phyloP scores from a whole-genome alignment of 2,797 vertebrate species.

The Pipistrellus pipistrellus region DNA sequence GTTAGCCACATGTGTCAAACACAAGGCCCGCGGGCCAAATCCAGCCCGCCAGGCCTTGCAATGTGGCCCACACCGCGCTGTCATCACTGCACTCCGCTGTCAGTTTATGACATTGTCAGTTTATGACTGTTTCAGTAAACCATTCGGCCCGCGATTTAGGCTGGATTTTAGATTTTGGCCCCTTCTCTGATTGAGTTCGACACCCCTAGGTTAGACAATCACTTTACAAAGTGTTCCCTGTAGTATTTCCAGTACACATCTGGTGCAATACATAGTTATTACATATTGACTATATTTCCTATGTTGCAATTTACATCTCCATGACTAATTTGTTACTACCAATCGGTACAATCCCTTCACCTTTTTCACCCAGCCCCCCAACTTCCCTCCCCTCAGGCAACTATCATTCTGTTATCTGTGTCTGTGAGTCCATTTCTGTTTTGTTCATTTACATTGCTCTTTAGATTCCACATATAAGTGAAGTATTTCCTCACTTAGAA shows the following conservation, averaged over 20 bases:
- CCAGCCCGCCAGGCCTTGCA: no score
- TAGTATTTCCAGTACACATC: not conserved
- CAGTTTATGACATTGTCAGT: no score
- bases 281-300: not conserved
- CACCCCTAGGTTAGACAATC: no score
- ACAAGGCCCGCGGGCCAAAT: no score
- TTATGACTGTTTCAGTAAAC: no score
- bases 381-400: not conserved
- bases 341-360: not conserved
- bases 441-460: not conserved
- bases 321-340: not conserved
- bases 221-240: not conserved
- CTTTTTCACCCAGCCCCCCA: not conserved
- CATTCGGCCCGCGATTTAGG: no score
- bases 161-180: no score
- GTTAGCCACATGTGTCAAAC: no score
- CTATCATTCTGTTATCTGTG: not conserved
- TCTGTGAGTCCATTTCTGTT: not conserved
- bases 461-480: not conserved
- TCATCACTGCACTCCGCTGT: no score
- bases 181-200: no score
- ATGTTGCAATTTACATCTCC: not conserved
- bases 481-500: slow-evolving; percentile 28
- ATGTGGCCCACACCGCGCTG: no score
- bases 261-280: not conserved